Conservation (phyloP, 2,113 vertebrate genomes). For the Alosa alosa region DNA sequence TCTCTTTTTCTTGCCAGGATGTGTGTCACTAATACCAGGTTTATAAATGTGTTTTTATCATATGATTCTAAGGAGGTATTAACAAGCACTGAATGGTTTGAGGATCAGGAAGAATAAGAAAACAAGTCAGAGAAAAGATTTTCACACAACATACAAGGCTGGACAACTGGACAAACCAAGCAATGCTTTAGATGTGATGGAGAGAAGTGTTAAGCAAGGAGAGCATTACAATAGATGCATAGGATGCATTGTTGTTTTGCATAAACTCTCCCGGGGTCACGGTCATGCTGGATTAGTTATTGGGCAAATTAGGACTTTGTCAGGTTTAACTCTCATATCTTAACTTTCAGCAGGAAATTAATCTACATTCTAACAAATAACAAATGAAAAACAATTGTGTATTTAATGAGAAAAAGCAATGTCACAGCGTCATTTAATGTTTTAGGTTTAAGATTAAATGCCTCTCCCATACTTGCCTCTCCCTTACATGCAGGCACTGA, state of each 20-base stretch:
- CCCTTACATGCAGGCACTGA: slow-evolving; percentile 25
- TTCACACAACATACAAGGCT: not conserved
- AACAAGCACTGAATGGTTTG: not conserved
- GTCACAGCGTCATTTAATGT: not conserved
- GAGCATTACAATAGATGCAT: not conserved
- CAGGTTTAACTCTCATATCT: slow-evolving; percentile 27
- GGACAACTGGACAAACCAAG: not conserved
- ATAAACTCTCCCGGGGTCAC: not conserved
- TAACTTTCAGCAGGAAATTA: slow-evolving; percentile 28
- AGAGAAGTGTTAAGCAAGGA: not conserved
- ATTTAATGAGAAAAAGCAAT: slow-evolving; percentile 33
- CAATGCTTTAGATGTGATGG: too few relatives aligned
- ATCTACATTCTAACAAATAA: slow-evolving; percentile 38
- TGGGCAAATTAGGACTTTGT: slow-evolving; percentile 38
- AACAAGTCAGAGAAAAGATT: too few relatives aligned
- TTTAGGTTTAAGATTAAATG: not conserved
- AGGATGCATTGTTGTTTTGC: not conserved
- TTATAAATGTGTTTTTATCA: not conserved
- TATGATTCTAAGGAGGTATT: not conserved
- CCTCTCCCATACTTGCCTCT: slow-evolving; percentile 1
- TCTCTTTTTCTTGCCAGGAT: not conserved
- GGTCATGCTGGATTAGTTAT: slow-evolving; percentile 33
- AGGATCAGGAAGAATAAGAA: not conserved
- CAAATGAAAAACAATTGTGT: slow-evolving; percentile 41
- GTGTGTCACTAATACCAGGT: not conserved